Percentiles rank a stretch among this genome's conserved stretches.
Evolutionary conservation across 1,140 invertebrate species (phyloP).

Genomic region (Kradibia gibbosae): DNA sequence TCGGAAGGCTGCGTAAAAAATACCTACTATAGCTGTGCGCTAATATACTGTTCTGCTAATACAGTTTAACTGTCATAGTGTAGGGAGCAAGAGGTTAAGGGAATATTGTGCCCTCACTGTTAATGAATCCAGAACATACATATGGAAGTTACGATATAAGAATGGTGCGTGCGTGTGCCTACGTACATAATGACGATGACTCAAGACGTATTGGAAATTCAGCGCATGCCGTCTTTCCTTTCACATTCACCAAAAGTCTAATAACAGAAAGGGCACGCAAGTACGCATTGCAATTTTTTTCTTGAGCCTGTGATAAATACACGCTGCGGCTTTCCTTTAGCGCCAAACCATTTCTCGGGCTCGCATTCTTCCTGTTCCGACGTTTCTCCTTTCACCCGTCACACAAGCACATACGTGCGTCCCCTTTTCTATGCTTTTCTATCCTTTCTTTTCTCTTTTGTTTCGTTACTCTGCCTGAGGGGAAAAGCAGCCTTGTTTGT

Average conservation of each 20-base stretch:
- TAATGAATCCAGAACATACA: too few species aligned
- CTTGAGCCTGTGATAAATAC: neutral
- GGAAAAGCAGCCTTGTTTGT: neutral
- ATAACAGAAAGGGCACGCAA: conserved; percentile 38
- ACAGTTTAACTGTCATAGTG: too few species aligned
- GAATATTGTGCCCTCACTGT: too few species aligned
- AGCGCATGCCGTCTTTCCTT: neutral
- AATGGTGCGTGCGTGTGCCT: neutral
- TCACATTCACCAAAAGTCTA: neutral
- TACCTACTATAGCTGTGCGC: too few species aligned
- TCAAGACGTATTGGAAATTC: conserved; percentile 42
- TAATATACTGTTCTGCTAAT: too few species aligned
- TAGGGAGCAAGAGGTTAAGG: too few species aligned
- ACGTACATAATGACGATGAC: neutral
- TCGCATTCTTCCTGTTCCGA: neutral
- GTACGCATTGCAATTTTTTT: conserved; percentile 19
- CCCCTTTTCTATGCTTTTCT: too few species aligned
- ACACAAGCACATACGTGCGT: neutral
- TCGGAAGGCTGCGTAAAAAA: too few species aligned
- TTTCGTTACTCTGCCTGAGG: neutral
- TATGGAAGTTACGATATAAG: neutral
- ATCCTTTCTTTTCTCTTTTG: neutral
- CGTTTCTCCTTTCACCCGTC: conserved; percentile 18
- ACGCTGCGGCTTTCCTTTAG: neutral
- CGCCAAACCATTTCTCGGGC: neutral